These are phyloP conservation scores for Sardina pilchardus DNA, from an alignment of 2,113 vertebrate species.

Conservation along the genomic window DNA sequence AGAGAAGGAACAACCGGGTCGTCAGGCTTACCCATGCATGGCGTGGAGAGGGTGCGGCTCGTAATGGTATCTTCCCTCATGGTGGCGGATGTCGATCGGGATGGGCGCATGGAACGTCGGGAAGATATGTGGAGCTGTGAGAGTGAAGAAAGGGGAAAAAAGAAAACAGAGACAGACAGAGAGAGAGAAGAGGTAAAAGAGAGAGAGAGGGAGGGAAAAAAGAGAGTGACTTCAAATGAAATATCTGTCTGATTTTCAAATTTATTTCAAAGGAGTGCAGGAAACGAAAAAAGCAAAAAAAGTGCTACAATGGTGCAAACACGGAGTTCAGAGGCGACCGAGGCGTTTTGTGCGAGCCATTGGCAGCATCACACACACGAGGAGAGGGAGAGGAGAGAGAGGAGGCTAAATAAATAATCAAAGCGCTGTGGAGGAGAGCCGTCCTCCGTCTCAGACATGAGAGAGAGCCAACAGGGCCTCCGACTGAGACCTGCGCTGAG, in stretches of 20 bases:
- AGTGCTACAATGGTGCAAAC: constrained; percentile 69
- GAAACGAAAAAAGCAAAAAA: constrained; percentile 57
- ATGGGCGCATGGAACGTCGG: constrained; percentile 92
- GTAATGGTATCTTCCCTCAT: constrained; percentile 96
- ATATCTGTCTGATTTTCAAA: constrained; percentile 73
- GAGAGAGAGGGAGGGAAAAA: constrained; percentile 7
- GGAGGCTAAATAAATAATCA: constrained; percentile 86
- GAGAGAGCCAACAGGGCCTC: constrained; percentile 81
- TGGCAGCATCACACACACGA: constrained; percentile 75
- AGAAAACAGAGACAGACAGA: constrained; percentile 30
- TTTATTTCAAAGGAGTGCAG: constrained; percentile 40
- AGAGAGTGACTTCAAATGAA: constrained; percentile 61
- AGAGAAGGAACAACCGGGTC: background rate
- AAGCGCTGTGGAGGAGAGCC: constrained; percentile 68
- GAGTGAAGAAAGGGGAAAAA: constrained; percentile 19
- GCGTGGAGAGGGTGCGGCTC: constrained; percentile 90
- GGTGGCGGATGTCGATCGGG: constrained; percentile 95
- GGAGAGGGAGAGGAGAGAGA: constrained; percentile 48
- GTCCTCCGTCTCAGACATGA: constrained; percentile 83
- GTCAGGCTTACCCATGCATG: constrained; percentile 87
- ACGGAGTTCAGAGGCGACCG: constrained; percentile 72
- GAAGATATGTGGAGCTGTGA: constrained; percentile 86
- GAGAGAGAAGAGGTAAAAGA: constrained; percentile 10
- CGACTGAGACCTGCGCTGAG: constrained; percentile 85
- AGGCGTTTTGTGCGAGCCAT: constrained; percentile 65